A percentile compares a stretch with the other conserved stretches of the same genome.
Conservation (phyloP, 2,113 vertebrate species). For the Lampris megalopsis region DNA sequence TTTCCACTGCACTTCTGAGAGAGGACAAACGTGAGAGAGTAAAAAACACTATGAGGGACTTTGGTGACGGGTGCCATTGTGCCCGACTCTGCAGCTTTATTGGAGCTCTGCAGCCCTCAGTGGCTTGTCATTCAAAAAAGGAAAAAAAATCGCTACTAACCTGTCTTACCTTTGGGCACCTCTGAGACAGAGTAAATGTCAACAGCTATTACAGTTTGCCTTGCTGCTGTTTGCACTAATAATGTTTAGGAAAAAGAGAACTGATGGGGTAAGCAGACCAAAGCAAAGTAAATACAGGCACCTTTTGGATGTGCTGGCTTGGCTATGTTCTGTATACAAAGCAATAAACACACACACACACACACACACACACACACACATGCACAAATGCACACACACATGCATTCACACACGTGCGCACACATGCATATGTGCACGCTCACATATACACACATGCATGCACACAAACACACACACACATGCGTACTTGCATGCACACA, state of each 20-base stretch:
- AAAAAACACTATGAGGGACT: neutral
- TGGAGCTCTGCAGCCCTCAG: too few relatives aligned
- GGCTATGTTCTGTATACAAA: neutral
- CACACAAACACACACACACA: too few relatives aligned
- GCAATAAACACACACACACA: slow-evolving; percentile 6
- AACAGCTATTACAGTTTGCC: neutral
- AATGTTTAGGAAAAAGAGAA: slow-evolving; percentile 2
- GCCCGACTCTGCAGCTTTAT: too few relatives aligned
- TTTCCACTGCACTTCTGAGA: neutral
- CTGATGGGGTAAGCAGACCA: neutral
- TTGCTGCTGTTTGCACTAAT: neutral
- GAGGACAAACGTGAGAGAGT: slow-evolving; percentile 4
- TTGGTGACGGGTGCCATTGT: neutral
- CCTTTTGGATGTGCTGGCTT: neutral
- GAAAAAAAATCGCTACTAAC: neutral
- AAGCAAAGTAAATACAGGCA: slow-evolving; percentile 2
- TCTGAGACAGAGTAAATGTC: neutral
- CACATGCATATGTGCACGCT: too few relatives aligned
- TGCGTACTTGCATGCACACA: too few relatives aligned
- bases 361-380: neutral
- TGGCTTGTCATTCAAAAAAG: neutral
- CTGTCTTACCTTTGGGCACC: neutral
- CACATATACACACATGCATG: too few relatives aligned
- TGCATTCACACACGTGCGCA: too few relatives aligned
- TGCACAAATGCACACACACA: too few relatives aligned